Conservation (phyloP, 92 coral and sea anemone species). For the Meandrina meandrites region DNA sequence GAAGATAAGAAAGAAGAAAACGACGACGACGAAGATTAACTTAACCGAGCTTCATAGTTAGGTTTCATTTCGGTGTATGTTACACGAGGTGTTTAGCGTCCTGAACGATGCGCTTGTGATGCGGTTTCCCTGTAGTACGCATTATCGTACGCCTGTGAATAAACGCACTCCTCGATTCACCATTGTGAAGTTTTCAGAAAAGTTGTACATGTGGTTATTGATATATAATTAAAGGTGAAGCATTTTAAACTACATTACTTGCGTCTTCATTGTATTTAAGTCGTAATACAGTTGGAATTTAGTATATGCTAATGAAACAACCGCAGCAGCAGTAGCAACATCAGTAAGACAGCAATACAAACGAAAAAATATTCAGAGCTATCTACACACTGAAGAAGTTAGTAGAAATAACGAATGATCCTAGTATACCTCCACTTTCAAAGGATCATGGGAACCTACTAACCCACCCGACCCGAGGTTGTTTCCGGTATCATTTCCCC, state of each 20-base stretch:
- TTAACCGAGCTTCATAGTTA: slow-evolving; percentile 38
- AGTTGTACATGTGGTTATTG: slow-evolving; percentile 52
- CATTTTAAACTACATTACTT: slow-evolving; percentile 33
- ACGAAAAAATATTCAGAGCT: neutral
- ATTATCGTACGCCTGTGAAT: slow-evolving; percentile 41
- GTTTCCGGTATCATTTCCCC: neutral
- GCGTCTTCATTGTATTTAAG: neutral
- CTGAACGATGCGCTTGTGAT: slow-evolving; percentile 35
- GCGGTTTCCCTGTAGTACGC: slow-evolving; percentile 22
- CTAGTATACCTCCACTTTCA: neutral
- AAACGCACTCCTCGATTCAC: slow-evolving; percentile 15
- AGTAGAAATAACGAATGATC: neutral
- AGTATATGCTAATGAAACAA: neutral
- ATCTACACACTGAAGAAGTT: neutral
- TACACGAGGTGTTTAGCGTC: slow-evolving; percentile 45
- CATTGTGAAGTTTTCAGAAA: slow-evolving; percentile 30
- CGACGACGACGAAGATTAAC: slow-evolving; percentile 38
- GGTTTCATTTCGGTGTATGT: slow-evolving; percentile 50
- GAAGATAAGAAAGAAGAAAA: slow-evolving; percentile 20
- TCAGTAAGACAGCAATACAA: neutral
- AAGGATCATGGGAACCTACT: neutral
- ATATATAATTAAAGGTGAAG: slow-evolving; percentile 44
- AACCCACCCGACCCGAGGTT: neutral
- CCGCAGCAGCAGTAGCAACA: neutral
- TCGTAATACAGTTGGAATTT: neutral